Evolutionary conservation across 1,140 invertebrate genomes (phyloP), one percentile per base, ranked within the genome.

Genomic region (Trissolcus basalis): DNA sequence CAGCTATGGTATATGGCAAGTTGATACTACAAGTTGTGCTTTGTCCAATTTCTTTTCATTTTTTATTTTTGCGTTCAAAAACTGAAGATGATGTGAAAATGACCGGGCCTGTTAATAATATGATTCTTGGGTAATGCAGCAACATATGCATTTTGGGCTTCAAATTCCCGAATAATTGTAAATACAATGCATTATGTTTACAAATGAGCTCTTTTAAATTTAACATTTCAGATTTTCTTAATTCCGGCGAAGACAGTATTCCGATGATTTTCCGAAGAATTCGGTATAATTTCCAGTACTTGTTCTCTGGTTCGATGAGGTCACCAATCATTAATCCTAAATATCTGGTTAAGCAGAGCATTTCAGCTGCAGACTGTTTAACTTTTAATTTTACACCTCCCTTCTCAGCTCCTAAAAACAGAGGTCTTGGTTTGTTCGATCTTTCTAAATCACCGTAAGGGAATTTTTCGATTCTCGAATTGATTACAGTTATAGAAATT

Each of bases 111-210:
- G 13, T 70, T 49, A 59, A 53, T 14, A 51, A 19, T 15, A 78
- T 70, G 11, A 67, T 0, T 65, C 36, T 56, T 7, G 50, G n/a
- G 13, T 64, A 61, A 39, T 78, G 76, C 32, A 67, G 0, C 33
- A 5, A 47, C 41, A 78, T 27, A 50, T 78, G 65, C 56, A 68
- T 63, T 50, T 77, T 72, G 1, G 75, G 75, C 33, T 77, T 77
- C 9, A 77, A 43, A 1, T 51, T 0, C 0, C 48, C 55, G 51
- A 70, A 78, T 33, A 67, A 63, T 41, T 61, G 8, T 0, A 70
- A 13, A 45, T 70, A 74, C 32, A 61, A 56, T 15, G 16, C 1
- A 58, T 78, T 64, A 63, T 74, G 61, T 51, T 65, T 65, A 35
- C n/a, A 19, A 39, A 78, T 35, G 45, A 64, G 55, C 7, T 61